Percentiles rank a stretch among this genome's conserved stretches.
Conservation (phyloP, 2,888 invertebrate species). For the Selenia dentaria region DNA sequence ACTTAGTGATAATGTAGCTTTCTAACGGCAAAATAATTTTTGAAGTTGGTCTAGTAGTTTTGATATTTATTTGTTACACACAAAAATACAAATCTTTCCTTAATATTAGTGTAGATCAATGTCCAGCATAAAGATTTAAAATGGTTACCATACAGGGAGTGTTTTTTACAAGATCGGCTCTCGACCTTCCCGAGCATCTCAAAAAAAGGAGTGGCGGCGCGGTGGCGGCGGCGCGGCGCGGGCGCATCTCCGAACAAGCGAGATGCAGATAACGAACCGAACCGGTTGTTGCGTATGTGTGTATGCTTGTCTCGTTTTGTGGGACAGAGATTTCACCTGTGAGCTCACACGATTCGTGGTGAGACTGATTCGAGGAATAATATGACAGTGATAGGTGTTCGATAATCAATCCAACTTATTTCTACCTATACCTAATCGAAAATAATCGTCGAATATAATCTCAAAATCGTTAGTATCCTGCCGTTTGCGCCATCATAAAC, state of each 20-base stretch:
- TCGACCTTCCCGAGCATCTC: conserved; percentile 42
- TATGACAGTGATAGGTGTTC: background rate
- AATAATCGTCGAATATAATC: too few species aligned
- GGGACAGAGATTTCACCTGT: conserved; percentile 55
- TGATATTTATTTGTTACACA: too few species aligned
- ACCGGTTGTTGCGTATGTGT: conserved; percentile 37
- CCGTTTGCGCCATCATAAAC: too few species aligned
- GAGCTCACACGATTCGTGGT: background rate
- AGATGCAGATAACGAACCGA: conserved; percentile 39
- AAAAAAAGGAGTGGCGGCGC: conserved; percentile 31
- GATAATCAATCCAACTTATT: too few species aligned
- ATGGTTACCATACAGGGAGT: conserved; percentile 27
- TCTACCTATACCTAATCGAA: too few species aligned
- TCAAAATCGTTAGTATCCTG: too few species aligned
- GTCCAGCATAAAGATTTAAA: too few species aligned
- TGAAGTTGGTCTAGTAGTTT: too few species aligned
- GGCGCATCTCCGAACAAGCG: conserved; percentile 45
- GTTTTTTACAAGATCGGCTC: conserved; percentile 24
- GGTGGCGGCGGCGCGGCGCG: conserved; percentile 2
- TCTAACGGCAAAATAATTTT: too few species aligned
- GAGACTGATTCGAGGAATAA: background rate
- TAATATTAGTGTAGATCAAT: too few species aligned
- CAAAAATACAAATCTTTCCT: too few species aligned
- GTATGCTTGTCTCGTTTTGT: conserved; percentile 42
- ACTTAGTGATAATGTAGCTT: too few species aligned